Evolutionary conservation across 2,888 invertebrate species (phyloP).

Genomic region (Tetragnatha montana): DNA sequence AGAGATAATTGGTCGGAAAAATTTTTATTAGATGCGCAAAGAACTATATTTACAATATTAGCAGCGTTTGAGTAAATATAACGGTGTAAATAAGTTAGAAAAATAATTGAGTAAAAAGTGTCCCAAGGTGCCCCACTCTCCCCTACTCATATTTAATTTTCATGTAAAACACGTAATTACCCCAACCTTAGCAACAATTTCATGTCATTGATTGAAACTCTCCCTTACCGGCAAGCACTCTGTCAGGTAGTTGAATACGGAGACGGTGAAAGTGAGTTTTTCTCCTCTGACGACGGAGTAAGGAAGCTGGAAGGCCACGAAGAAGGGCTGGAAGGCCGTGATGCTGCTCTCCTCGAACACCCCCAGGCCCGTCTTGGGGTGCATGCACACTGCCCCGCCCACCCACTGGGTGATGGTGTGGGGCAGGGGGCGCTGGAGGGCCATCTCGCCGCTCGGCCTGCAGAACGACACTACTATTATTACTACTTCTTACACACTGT

Average conservation of each 20-base stretch:
- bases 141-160: too few relatives aligned
- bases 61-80: too few relatives aligned
- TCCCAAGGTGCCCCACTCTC: too few relatives aligned
- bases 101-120: too few relatives aligned
- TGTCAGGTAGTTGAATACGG: conserved; percentile 90
- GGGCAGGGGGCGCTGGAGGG: conserved; percentile 82
- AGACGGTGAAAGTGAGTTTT: conserved; percentile 89
- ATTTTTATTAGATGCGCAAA: too few relatives aligned
- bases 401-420: conserved; percentile 91
- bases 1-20: too few relatives aligned
- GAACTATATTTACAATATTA: too few relatives aligned
- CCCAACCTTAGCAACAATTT: too few relatives aligned
- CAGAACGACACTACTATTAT: neutral
- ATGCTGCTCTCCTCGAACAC: conserved; percentile 79
- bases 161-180: too few relatives aligned
- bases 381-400: conserved; percentile 87
- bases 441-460: conserved; percentile 78
- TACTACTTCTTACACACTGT: neutral
- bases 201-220: too few relatives aligned
- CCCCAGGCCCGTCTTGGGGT: conserved; percentile 85
- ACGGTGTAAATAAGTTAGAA: too few relatives aligned
- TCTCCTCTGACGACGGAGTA: conserved; percentile 92
- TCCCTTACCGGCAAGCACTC: conserved; percentile 82
- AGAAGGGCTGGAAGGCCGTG: conserved; percentile 89
- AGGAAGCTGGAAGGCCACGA: conserved; percentile 90